These are phyloP conservation scores for Chelonus insularis DNA, from an alignment of 1,140 invertebrate genomes.

Conservation along the genomic window DNA sequence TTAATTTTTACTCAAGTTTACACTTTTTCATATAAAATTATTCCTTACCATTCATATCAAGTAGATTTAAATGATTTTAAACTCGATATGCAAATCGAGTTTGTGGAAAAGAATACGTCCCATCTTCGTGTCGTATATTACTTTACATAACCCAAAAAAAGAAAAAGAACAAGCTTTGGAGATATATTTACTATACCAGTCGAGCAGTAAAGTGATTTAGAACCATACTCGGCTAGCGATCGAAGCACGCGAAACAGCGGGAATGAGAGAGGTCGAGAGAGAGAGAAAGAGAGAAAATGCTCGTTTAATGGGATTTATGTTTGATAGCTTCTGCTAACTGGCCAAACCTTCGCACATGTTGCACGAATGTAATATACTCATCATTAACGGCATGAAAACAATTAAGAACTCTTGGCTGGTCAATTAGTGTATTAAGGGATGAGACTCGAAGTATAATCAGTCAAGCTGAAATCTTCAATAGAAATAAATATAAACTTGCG, in stretches of 20 bases:
- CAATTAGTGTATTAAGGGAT: conserved; percentile 3
- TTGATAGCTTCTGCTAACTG: conserved; percentile 26
- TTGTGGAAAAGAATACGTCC: too few relatives aligned
- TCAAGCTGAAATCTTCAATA: background rate
- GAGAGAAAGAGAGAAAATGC: conserved; percentile 14
- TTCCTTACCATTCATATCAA: too few relatives aligned
- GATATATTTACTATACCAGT: background rate
- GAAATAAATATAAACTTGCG: too few relatives aligned
- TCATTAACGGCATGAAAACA: conserved; percentile 30
- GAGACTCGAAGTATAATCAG: background rate
- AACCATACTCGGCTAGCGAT: background rate
- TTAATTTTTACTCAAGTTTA: background rate
- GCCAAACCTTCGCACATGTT: conserved; percentile 28
- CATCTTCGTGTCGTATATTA: too few relatives aligned
- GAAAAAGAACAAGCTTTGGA: too few relatives aligned
- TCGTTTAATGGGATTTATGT: conserved; percentile 33
- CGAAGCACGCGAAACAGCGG: conserved; percentile 1
- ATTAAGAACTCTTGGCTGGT: conserved; percentile 15
- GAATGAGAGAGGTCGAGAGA: background rate
- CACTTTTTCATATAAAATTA: too few relatives aligned
- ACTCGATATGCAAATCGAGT: too few relatives aligned
- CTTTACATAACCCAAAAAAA: too few relatives aligned
- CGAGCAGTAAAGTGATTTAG: conserved; percentile 9
- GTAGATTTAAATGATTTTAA: too few relatives aligned
- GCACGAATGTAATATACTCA: conserved; percentile 27